A percentile compares a stretch with the other conserved stretches of the same genome.
Evolutionary conservation across 2,797 vertebrate genomes (phyloP).

Genomic region (Kryptopterus vitreolus): DNA sequence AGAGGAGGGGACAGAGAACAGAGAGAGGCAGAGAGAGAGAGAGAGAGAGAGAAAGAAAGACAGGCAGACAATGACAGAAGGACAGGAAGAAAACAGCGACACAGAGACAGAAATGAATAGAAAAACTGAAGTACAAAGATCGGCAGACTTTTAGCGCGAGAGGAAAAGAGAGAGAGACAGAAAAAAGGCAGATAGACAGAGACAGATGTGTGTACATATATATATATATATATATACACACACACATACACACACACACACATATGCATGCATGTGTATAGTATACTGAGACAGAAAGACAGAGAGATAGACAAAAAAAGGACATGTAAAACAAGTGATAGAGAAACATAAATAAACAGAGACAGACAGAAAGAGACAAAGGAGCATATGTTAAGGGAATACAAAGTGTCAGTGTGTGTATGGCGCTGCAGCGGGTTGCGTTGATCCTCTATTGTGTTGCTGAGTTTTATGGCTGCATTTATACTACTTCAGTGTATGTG

Average conservation of each 20-base stretch:
- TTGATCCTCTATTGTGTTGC: conserved; percentile 16
- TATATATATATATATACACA: no score
- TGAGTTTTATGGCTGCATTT: conserved; percentile 26
- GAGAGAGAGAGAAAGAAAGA: neutral
- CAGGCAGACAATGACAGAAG: neutral
- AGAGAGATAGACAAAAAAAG: neutral
- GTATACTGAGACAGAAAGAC: neutral
- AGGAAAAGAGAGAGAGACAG: no score
- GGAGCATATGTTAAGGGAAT: conserved; percentile 2
- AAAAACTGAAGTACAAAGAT: neutral
- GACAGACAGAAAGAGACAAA: neutral
- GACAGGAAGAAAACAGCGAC: neutral
- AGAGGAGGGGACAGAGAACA: no score
- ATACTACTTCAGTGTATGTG: conserved; percentile 6
- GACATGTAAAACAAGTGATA: neutral
- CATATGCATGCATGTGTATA: no score
- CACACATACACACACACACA: no score
- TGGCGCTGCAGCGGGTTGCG: neutral
- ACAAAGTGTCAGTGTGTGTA: conserved; percentile 1
- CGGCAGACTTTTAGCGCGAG: neutral
- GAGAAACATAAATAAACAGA: neutral
- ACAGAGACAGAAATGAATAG: neutral
- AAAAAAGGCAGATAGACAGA: no score
- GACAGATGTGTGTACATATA: no score
- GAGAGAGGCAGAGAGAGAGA: neutral